phyloP scores from a whole-genome alignment of 1,140 invertebrate genomes.

The Cryptotermes secundus region DNA sequence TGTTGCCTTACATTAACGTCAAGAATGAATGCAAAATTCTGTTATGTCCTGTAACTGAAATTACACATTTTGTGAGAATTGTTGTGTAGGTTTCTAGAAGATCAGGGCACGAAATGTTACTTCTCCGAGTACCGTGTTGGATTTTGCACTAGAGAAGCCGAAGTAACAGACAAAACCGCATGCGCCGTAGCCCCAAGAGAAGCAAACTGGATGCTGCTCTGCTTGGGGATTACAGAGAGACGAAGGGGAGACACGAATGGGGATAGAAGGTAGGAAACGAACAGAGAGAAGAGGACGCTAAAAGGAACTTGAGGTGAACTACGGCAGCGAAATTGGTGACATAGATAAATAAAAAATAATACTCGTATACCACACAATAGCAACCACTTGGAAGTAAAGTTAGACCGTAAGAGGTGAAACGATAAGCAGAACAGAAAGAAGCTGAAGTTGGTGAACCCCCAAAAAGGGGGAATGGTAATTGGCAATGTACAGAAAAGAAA shows the following conservation, averaged over 20 bases:
- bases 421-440: background rate
- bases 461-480: background rate
- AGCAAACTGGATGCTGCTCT: slow-evolving; percentile 43
- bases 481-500: background rate
- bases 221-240: slow-evolving; percentile 40
- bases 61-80: too few relatives aligned
- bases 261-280: slow-evolving; percentile 33
- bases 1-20: too few relatives aligned
- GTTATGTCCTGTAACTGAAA: too few relatives aligned
- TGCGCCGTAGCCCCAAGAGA: slow-evolving; percentile 29
- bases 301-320: slow-evolving; percentile 39
- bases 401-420: background rate
- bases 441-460: background rate
- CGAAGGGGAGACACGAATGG: slow-evolving; percentile 40
- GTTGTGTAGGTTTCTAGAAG: too few relatives aligned
- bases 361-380: too few relatives aligned
- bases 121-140: background rate
- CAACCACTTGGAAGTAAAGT: background rate
- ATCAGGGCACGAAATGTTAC: too few relatives aligned
- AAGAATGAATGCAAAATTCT: too few relatives aligned
- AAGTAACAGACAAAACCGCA: background rate
- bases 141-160: background rate
- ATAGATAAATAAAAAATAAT: background rate
- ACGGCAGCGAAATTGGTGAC: slow-evolving; percentile 21
- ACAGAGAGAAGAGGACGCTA: slow-evolving; percentile 38